Evolutionary conservation across 1,140 invertebrate genomes (phyloP).

Genomic region (Drosophila funebris): DNA sequence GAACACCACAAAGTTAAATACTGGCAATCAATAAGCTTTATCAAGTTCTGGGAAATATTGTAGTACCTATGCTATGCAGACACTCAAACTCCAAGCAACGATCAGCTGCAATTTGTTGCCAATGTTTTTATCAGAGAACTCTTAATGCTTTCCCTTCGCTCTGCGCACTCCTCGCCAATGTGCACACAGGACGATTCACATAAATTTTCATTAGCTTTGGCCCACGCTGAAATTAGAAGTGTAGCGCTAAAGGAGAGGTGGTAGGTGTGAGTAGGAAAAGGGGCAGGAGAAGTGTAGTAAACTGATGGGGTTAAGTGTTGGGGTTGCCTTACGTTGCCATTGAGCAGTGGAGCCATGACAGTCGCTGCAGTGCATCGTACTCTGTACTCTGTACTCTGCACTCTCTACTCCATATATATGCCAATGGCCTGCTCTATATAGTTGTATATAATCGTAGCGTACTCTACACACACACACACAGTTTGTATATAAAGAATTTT

Average conservation of each 20-base stretch:
- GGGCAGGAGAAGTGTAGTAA: neutral
- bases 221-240: constrained; percentile 43
- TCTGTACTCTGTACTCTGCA: neutral
- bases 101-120: constrained; percentile 43
- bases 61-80: neutral
- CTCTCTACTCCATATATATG: constrained; percentile 42
- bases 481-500: constrained; percentile 1
- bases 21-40: constrained; percentile 27
- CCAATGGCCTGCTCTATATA: constrained; percentile 73
- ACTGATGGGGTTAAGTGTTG: neutral
- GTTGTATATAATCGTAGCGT: neutral
- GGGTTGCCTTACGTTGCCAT: constrained; percentile 50
- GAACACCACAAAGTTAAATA: constrained; percentile 2
- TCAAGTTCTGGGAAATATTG: neutral
- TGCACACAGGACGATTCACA: constrained; percentile 21
- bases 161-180: neutral
- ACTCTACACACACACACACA: constrained; percentile 7
- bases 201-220: constrained; percentile 50
- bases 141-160: neutral
- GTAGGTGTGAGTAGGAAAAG: neutral
- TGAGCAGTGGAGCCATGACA: constrained; percentile 36
- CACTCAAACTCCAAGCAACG: neutral
- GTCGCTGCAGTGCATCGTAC: constrained; percentile 37
- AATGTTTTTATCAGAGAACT: constrained; percentile 23
- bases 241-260: constrained; percentile 2